Conservation (phyloP, 2,113 vertebrate genomes). For the Circaetus gallicus region DNA sequence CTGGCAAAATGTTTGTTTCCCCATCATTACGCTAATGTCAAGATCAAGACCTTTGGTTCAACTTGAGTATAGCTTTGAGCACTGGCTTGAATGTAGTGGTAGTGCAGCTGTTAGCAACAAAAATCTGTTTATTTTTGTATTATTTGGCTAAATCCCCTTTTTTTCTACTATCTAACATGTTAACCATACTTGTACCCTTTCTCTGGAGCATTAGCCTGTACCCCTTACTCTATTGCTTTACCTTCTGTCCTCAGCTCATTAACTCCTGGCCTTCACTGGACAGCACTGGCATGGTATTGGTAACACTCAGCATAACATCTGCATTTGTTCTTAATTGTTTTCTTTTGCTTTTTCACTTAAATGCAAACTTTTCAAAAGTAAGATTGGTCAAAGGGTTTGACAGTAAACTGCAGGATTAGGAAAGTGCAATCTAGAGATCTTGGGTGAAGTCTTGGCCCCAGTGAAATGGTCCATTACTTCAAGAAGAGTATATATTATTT, state of each 20-base stretch:
- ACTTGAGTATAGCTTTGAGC: background rate
- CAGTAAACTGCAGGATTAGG: background rate
- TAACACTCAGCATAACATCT: background rate
- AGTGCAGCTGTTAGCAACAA: background rate
- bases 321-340: background rate
- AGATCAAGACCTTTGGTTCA: background rate
- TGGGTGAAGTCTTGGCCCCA: background rate
- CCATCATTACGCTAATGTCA: background rate
- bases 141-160: background rate
- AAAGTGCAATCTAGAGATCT: background rate
- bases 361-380: background rate
- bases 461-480: background rate
- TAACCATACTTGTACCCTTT: background rate
- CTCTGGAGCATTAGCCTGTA: background rate
- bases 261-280: background rate
- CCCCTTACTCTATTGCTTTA: background rate
- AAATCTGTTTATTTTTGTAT: background rate
- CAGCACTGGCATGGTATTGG: background rate
- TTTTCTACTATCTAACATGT: background rate
- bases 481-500: background rate
- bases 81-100: background rate
- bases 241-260: background rate
- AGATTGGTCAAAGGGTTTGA: background rate
- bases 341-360: background rate
- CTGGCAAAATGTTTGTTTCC: background rate